Base-by-base conservation (phyloP, 2,888 invertebrate species). In the Spilarctia lutea region DNA sequence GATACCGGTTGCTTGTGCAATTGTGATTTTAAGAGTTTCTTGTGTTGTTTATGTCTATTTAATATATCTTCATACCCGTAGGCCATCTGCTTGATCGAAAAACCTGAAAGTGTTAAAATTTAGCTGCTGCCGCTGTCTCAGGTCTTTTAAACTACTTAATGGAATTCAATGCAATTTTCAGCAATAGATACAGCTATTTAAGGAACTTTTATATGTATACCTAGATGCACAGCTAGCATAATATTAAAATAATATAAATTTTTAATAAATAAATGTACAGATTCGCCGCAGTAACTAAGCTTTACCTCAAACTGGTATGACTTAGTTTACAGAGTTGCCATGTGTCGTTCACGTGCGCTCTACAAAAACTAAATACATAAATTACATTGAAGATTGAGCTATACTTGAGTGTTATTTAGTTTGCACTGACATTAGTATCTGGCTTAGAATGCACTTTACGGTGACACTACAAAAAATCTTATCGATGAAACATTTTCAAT, bases 11-110 rank as follows among this genome's bases (percentile, higher is more conserved):
- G 80, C 81, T 78, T 82, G 82, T 73, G 81, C 72, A 75, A 86
- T 84, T 88, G 85, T 82, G 86, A 87, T 83, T 88, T 84, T 84
- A 84, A 79, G 71, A 77, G 80, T 87, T 88, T 89, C 83, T 84
- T 75, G 39, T 35, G 56, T 39, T 35, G 6, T 56, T 69, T 35
- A 24, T 24, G 35, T 1, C 16, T 35, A 33, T 33, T n/a, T 27
- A 16, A 16, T 18, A 27, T 20, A 30, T 68, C n/a, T 48, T 27
- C 30, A 63, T 2, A 63, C 30, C 30, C 18, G 13, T 60, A 60
- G 27, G 27, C 60, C 63, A 30, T 63, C 24, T 52, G 24, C 1
- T 60, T 13, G 27, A 30, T 60, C 13, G 6, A 27, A n/a, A 1
- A 27, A 27, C 11, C 7, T 39, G 39, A 39, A 11, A 10, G 2